phyloP scores from a whole-genome alignment of 2,888 invertebrate genomes.

The Mesorhabditis belari region DNA sequence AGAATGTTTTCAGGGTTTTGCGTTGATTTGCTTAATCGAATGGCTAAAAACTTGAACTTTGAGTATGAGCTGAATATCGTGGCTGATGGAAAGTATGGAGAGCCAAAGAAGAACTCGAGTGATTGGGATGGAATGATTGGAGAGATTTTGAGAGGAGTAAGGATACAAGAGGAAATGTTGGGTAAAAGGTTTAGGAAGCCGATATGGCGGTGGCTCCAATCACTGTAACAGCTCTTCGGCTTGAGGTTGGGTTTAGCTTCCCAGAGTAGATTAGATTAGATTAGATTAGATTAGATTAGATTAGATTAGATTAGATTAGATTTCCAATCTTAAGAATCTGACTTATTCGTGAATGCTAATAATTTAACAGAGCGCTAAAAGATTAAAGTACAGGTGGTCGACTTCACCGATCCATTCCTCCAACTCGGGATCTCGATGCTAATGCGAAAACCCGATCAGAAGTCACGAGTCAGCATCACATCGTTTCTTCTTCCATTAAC shows the following conservation, averaged over 20 bases:
- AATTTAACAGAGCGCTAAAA: neutral
- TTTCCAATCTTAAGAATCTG: neutral
- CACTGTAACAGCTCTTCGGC: conserved; percentile 90
- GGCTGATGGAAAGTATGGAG: conserved; percentile 52
- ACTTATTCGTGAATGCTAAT: neutral
- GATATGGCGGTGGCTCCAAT: conserved; percentile 92
- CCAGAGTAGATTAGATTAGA: too few relatives aligned
- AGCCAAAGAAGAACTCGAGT: conserved; percentile 29
- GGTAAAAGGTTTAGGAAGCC: conserved; percentile 66
- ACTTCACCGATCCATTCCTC: conserved; percentile 59
- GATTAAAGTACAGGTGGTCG: conserved; percentile 44
- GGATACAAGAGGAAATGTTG: neutral
- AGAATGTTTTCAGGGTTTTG: conserved; percentile 65
- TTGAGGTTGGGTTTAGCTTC: conserved; percentile 64
- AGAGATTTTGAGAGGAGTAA: conserved; percentile 39
- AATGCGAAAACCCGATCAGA: conserved; percentile 79
- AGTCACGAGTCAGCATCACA: conserved; percentile 75
- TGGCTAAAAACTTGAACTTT: conserved; percentile 37
- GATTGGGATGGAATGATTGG: conserved; percentile 53
- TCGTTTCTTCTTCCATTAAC: conserved; percentile 88
- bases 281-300: too few relatives aligned
- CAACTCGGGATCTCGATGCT: conserved; percentile 57
- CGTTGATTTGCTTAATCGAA: conserved; percentile 65
- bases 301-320: too few relatives aligned
- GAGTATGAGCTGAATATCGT: conserved; percentile 51